Evolutionary conservation across 2,113 vertebrate genomes (phyloP), one percentile per base, ranked within the genome.

Genomic region (Pomatostomus ruficeps): DNA sequence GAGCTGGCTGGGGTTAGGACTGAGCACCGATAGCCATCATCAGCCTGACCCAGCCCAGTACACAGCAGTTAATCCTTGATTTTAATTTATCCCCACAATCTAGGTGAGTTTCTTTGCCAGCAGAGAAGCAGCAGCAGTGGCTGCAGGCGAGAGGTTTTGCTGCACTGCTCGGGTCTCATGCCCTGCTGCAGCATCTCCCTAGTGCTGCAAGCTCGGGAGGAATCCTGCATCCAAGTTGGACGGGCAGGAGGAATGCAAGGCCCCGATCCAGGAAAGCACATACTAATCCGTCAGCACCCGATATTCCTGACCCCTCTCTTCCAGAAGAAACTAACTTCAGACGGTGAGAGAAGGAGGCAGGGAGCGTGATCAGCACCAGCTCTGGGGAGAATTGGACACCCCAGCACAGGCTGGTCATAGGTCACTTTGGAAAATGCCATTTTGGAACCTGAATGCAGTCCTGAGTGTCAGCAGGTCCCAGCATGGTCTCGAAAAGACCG

Each of bases 271-370:
- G 79, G 63, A 83, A 73, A 95, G 73, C 61, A 77, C 72, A 65
- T 33, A 43, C 65, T 91, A 72, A 88, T 80, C 88, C 1, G 0
- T 80, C 79, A 92, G 85, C 82, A 81, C 91, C 55, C 5, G 2
- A 72, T 63, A 28, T 61, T 92, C 68, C 83, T 59, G 82, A 90
- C 46, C 63, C 43, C 45, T 73, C 48, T 78, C 76, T 81, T 72
- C 68, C 38, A 95, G 57, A 85, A 75, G 54, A 92, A 96, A 96
- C 91, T 89, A 78, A 91, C 28, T 87, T 95, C 89, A 95, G 52
- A 81, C 40, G 51, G 73, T 14, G 45, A 84, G 52, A 73, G 42
- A 58, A 10, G 40, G 55, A 85, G 48, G 79, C 74, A 83, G 29
- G 40, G 62, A 92, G 38, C 80, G 43, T 3, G 23, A 84, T 74